Evolutionary conservation across 2,888 invertebrate species (phyloP).

Genomic region (Lithosia quadra): DNA sequence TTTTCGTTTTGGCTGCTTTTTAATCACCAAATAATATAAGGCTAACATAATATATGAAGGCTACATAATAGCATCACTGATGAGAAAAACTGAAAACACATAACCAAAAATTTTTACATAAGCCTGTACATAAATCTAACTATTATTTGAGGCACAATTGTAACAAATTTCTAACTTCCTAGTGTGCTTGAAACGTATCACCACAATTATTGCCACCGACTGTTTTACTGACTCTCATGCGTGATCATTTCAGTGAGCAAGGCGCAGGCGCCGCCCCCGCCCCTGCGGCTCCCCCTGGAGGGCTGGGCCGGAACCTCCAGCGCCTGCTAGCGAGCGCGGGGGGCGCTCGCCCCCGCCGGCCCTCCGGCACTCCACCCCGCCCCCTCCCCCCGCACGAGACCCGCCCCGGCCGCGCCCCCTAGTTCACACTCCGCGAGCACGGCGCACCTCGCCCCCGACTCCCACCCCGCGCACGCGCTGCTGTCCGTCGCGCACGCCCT

Average conservation of each 20-base stretch:
- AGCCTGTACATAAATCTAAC: too few relatives aligned
- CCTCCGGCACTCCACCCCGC: constrained; percentile 30
- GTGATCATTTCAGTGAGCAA: constrained; percentile 76
- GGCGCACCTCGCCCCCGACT: constrained; percentile 67
- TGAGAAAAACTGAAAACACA: too few relatives aligned
- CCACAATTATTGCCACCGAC: not conserved
- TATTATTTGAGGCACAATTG: not conserved
- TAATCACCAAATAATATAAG: too few relatives aligned
- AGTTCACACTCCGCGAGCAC: constrained; percentile 61
- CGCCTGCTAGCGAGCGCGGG: constrained; percentile 84
- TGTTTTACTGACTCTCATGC: constrained; percentile 6
- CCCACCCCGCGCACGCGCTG: constrained; percentile 58
- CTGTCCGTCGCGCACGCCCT: constrained; percentile 73
- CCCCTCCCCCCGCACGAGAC: constrained; percentile 25
- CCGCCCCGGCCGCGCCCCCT: constrained; percentile 25
- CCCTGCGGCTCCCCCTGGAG: constrained; percentile 85
- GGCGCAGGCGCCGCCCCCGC: constrained; percentile 88
- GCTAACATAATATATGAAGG: too few relatives aligned
- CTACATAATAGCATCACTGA: too few relatives aligned
- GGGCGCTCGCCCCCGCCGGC: constrained; percentile 66
- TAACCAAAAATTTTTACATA: too few relatives aligned
- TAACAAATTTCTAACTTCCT: not conserved
- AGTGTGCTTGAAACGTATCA: constrained; percentile 26
- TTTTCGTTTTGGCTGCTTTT: too few relatives aligned
- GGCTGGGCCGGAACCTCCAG: constrained; percentile 86